Evolutionary conservation across 2,113 vertebrate genomes (phyloP), one percentile per base, ranked within the genome.

Genomic region (Oncorhynchus nerka): DNA sequence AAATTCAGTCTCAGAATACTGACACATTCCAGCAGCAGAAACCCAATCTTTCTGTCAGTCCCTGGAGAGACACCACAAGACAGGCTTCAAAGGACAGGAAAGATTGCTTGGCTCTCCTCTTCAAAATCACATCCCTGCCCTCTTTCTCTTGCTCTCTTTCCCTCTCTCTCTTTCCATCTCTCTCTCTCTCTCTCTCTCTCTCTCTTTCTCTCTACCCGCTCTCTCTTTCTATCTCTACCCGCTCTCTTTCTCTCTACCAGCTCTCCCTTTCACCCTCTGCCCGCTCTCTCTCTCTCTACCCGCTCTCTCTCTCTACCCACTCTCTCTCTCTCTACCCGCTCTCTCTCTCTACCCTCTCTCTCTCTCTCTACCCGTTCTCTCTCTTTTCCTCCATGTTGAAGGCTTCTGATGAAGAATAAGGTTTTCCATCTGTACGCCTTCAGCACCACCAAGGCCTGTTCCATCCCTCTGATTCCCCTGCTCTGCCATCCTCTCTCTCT

Each of bases 41-140:
- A 86, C 86, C 59, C 6, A 16, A 20, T 19, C 55, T 19, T 24
- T 67, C 65, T 30, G 75, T 75, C 75, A 74, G 85, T 86, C 91
- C 86, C 88, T 75, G 83, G 87, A 89, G 87, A 88, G 81, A 66
- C n/a, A 86, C 85, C 84, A 90, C 86, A 90, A 89, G 87, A 89
- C 87, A 86, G 88, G 83, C 88, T 89, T 87, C 88, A 88, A 86
- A 88, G 85, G 85, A 87, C 87, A 86, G 78, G 77, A 83, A 75
- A 91, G 87, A 87, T 88, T 88, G 84, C 87, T 79, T 89, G 79
- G 84, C 81, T 84, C 75, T 81, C 72, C 81, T 81, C 59, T 62
- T 77, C 80, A 76, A 68, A 81, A 49, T 57, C 28, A 3, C 49
- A 2, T 9, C 39, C 55, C 57, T 3, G 26, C 28, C 32, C 79